Evolutionary conservation across 1,140 invertebrate species (phyloP).

Genomic region (Psix sp.): DNA sequence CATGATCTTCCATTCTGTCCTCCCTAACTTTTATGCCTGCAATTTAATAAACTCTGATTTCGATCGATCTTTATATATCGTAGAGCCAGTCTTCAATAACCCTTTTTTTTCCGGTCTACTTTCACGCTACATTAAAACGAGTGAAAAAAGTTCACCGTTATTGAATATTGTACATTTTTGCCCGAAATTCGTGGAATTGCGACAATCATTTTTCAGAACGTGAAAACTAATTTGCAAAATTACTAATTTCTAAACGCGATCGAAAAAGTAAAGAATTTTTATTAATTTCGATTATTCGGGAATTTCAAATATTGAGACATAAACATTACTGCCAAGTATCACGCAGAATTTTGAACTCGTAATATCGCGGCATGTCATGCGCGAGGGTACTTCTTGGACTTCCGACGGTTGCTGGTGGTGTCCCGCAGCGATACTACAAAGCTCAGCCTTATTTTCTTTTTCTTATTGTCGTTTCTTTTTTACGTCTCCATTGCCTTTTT

Average conservation of each 20-base stretch:
- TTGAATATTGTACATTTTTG: too few species aligned
- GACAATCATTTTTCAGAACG: too few species aligned
- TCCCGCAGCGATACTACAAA: slow-evolving; percentile 54
- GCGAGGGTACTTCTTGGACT: slow-evolving; percentile 56
- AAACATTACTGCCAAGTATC: slow-evolving; percentile 51
- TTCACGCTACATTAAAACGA: slow-evolving; percentile 2
- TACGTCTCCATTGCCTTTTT: background rate
- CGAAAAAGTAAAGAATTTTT: slow-evolving; percentile 48
- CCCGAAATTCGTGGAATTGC: too few species aligned
- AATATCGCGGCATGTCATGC: slow-evolving; percentile 59
- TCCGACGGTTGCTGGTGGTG: slow-evolving; percentile 57
- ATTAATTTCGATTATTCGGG: slow-evolving; percentile 48
- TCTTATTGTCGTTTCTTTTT: slow-evolving; percentile 5
- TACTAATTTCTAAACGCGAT: background rate
- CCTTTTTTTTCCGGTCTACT: slow-evolving; percentile 10
- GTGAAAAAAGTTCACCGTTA: too few species aligned
- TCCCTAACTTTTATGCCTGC: slow-evolving; percentile 39
- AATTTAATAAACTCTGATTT: slow-evolving; percentile 53
- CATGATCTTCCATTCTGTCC: slow-evolving; percentile 45
- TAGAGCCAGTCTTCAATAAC: slow-evolving; percentile 15
- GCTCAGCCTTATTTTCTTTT: slow-evolving; percentile 26
- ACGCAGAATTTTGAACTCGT: slow-evolving; percentile 55
- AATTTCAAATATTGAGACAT: slow-evolving; percentile 45
- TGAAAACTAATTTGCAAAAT: too few species aligned
- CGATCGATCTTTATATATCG: slow-evolving; percentile 32